Conservation (phyloP, 2,113 vertebrate species). For the Gambusia affinis region DNA sequence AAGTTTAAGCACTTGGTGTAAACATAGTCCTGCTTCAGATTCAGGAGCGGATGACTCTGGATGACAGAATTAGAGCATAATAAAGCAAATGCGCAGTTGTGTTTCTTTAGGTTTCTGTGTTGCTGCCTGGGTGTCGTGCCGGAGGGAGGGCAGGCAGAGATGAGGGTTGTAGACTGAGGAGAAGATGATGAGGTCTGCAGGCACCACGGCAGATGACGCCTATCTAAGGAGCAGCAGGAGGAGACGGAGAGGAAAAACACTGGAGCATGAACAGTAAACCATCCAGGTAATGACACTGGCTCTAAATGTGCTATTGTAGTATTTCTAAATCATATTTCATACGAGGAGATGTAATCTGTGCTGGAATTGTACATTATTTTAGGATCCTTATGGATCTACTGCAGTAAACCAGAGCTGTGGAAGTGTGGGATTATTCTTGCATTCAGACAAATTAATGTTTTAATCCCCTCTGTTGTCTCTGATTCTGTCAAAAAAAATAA, state of each 20-base stretch:
- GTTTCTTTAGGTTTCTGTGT: background rate
- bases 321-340: background rate
- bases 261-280: too few relatives aligned
- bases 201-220: background rate
- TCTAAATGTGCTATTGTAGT: background rate
- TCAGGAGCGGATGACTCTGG: background rate
- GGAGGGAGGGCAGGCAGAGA: background rate
- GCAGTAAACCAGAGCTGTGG: background rate
- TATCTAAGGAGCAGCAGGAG: background rate
- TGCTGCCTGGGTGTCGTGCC: background rate
- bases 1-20: too few relatives aligned
- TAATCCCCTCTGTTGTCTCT: background rate
- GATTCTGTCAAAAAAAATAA: background rate
- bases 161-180: background rate
- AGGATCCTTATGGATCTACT: too few relatives aligned
- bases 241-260: background rate
- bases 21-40: too few relatives aligned
- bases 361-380: too few relatives aligned
- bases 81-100: background rate
- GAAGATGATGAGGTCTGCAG: background rate
- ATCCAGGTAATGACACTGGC: background rate
- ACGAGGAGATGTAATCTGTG: background rate
- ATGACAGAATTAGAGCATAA: background rate
- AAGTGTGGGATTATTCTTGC: constrained; percentile 17
- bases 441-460: background rate